Evolutionary conservation across 2,888 invertebrate species (phyloP).

Genomic region (Lithophane semibrunnea): DNA sequence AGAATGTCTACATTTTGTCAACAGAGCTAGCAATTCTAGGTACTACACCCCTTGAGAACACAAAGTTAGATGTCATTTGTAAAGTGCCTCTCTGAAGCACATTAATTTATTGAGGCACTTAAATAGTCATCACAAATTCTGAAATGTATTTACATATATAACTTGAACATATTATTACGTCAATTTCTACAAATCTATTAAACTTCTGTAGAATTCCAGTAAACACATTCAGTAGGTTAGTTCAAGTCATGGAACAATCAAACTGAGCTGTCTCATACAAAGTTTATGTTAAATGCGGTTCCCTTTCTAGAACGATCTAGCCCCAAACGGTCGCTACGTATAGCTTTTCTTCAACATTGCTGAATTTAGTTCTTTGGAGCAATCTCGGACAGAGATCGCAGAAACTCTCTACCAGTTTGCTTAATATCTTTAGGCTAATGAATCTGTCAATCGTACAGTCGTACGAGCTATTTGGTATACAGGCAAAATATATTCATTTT

Average conservation of each 20-base stretch:
- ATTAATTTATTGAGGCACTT: constrained; percentile 23
- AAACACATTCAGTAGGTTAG: constrained; percentile 3
- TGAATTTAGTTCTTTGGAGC: constrained; percentile 4
- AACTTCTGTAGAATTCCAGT: constrained; percentile 15
- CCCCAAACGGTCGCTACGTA: background rate
- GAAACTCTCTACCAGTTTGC: background rate
- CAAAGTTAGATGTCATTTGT: constrained; percentile 57
- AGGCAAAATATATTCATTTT: too few relatives aligned
- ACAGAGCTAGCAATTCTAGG: constrained; percentile 28
- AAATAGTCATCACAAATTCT: constrained; percentile 24
- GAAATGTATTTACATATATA: background rate
- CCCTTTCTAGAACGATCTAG: constrained; percentile 9
- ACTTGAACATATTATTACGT: background rate
- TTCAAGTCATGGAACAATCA: constrained; percentile 2
- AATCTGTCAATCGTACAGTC: too few relatives aligned
- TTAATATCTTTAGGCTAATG: too few relatives aligned
- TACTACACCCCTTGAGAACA: constrained; percentile 23
- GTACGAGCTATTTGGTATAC: too few relatives aligned
- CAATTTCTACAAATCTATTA: background rate
- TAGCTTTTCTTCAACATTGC: constrained; percentile 1
- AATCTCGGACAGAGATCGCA: background rate
- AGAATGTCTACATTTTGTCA: constrained; percentile 47
- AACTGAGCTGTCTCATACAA: constrained; percentile 8
- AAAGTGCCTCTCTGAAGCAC: constrained; percentile 31
- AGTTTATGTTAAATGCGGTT: constrained; percentile 13